A percentile compares a stretch with the other conserved stretches of the same genome.
These are phyloP conservation scores for Bradypodion pumilum DNA, from an alignment of 2,797 vertebrate genomes.

Conservation along the genomic window DNA sequence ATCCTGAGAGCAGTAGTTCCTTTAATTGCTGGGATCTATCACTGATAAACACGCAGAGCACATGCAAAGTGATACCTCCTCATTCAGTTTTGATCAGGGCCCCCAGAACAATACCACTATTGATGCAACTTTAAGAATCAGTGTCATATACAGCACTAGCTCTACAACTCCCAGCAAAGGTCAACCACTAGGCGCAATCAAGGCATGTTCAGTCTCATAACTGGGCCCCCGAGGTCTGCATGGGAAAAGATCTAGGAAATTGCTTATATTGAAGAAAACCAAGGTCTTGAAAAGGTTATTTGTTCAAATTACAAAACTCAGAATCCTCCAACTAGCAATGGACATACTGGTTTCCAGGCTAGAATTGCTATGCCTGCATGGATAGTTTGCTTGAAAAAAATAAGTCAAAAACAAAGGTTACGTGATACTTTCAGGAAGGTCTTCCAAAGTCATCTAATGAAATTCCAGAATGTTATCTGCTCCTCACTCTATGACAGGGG, in stretches of 20 bases:
- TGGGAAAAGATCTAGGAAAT: background rate
- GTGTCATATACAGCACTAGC: too few relatives aligned
- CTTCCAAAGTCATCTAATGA: background rate
- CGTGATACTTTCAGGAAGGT: background rate
- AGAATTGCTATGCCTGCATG: background rate
- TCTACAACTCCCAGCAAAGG: background rate
- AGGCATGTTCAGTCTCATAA: background rate
- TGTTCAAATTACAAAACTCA: too few relatives aligned
- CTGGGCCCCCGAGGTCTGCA: background rate
- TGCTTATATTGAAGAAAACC: background rate
- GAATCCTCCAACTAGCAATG: too few relatives aligned
- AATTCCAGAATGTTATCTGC: background rate
- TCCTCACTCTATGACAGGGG: too few relatives aligned
- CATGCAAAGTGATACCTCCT: background rate
- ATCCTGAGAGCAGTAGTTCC: too few relatives aligned
- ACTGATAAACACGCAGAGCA: background rate
- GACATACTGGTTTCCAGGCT: too few relatives aligned
- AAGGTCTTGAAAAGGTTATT: background rate
- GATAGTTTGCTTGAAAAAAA: background rate
- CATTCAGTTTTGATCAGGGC: background rate
- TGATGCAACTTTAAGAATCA: background rate
- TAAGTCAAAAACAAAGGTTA: background rate
- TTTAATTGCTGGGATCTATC: background rate
- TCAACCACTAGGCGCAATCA: background rate
- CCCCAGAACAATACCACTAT: background rate